Evolutionary conservation across 37 sponge, comb jelly and placozoan genomes (phyloP).

Genomic region (Amphimedon queenslandica): DNA sequence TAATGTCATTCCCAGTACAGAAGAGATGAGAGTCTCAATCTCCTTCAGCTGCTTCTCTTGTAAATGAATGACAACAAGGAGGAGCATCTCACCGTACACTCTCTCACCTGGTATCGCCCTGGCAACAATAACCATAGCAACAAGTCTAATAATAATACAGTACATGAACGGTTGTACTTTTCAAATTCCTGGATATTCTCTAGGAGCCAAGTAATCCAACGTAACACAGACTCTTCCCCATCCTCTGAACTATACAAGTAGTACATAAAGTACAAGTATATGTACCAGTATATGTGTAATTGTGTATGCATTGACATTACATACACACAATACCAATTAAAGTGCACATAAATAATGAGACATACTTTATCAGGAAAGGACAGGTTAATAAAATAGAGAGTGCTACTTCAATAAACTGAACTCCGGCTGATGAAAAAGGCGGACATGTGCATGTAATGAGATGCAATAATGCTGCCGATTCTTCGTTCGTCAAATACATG

Average conservation of each 20-base stretch:
- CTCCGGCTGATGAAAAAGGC: conserved; percentile 65
- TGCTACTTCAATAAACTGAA: conserved; percentile 59
- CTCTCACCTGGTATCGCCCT: conserved; percentile 32
- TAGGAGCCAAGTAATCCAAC: conserved; percentile 75
- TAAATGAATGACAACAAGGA: conserved; percentile 76
- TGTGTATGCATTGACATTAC: neutral
- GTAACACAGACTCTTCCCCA: conserved; percentile 45
- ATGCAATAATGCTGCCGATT: conserved; percentile 56
- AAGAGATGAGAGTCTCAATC: conserved; percentile 63
- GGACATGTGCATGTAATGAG: conserved; percentile 64
- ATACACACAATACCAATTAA: neutral
- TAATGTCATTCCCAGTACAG: conserved; percentile 61
- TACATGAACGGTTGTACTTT: conserved; percentile 22
- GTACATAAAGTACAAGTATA: too few species aligned
- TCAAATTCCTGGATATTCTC: conserved; percentile 55
- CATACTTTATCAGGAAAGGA: conserved; percentile 77
- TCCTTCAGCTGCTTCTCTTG: conserved; percentile 57
- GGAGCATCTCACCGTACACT: conserved; percentile 71
- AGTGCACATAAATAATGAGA: too few species aligned
- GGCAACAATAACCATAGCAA: too few species aligned
- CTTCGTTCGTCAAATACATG: conserved; percentile 56
- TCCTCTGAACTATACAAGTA: conserved; percentile 34
- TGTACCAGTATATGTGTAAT: neutral
- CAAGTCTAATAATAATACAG: too few species aligned
- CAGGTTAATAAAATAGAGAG: conserved; percentile 74